A percentile compares a stretch with the other conserved stretches of the same genome.
These are phyloP conservation scores for Altica lythri DNA, from an alignment of 2,888 invertebrate genomes.

Conservation along the genomic window DNA sequence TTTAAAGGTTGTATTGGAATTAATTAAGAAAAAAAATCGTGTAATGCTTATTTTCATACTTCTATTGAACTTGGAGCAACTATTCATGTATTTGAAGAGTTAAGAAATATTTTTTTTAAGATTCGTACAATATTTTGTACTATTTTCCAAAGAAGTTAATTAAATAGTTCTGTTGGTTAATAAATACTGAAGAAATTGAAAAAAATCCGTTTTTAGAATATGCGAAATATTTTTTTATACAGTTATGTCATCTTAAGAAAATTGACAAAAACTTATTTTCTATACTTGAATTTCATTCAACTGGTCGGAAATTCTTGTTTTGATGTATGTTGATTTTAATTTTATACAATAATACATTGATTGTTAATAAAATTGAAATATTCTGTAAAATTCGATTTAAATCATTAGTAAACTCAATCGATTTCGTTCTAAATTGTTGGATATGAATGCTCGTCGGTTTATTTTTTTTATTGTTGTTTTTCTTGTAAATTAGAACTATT, in stretches of 20 bases:
- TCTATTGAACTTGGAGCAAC: constrained; percentile 20
- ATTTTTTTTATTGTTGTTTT: constrained; percentile 21
- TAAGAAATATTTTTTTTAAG: constrained; percentile 8
- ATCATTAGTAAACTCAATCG: no score
- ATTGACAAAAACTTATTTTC: no score
- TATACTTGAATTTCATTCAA: no score
- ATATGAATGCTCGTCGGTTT: constrained; percentile 5
- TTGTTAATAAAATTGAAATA: no score
- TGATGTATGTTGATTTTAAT: no score
- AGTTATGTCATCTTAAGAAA: no score
- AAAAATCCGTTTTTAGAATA: background rate
- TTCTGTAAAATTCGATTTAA: background rate
- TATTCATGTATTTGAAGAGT: background rate
- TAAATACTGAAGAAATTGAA: background rate
- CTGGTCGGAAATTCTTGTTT: no score
- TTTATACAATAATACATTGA: no score
- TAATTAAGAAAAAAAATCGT: no score
- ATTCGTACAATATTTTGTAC: constrained; percentile 14
- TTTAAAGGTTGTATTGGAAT: no score
- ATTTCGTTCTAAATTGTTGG: no score
- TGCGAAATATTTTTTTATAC: no score
- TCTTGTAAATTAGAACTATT: constrained; percentile 23
- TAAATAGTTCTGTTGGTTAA: constrained; percentile 11
- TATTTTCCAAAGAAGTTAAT: constrained; percentile 12
- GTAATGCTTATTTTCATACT: constrained; percentile 5